Evolutionary conservation across 2,888 invertebrate genomes (phyloP), one percentile per base, ranked within the genome.

Genomic region (Ophion ventricosus): DNA sequence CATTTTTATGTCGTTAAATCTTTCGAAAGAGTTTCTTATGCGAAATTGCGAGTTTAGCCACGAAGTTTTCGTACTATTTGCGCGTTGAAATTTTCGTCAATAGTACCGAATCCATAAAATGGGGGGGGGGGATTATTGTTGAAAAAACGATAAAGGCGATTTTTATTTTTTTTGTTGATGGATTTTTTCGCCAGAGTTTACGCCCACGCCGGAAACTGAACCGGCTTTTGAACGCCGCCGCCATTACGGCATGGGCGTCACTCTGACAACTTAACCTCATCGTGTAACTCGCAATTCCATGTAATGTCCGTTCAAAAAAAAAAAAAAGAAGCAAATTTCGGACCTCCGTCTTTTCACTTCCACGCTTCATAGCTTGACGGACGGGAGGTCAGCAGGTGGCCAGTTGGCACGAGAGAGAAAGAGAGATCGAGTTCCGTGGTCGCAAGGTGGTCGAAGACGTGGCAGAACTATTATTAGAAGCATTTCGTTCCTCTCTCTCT

Each of bases 201-300:
- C 57, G 25, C 66, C 23, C 66, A 66, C 56, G 76, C 35, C 57
- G 40, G 66, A 29, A 66, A 66, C 57, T 4, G 17, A 64, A 66
- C 82, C 84, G 82, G 78, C 59, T 75, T 59, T 35, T 29, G 25
- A 54, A 70, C 40, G 57, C 72, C 61, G 64, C 40, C 83, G 85
- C 83, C 86, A 86, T 82, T 26, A 75, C 76, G 85, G 80, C 72
- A 75, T 82, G 85, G 86, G 86, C 86, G 85, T 85, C 84, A 84
- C 82, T 86, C 85, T 40, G 78, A 63, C 75, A 72, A 40, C 26
- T 63, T 49, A 70, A 17, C 20, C 20, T 49, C 17, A 14, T 40
- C 14, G 49, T 4, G 14, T 40, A 11, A 23, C 40, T 66, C 56
- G 56, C 54, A 10, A 49, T 54, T 54, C 64, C 23, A 17, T n/a